Percentiles rank a stretch among this genome's conserved stretches.
These are phyloP conservation scores for Scotopteryx bipunctaria DNA, from an alignment of 2,888 invertebrate genomes.

Conservation along the genomic window DNA sequence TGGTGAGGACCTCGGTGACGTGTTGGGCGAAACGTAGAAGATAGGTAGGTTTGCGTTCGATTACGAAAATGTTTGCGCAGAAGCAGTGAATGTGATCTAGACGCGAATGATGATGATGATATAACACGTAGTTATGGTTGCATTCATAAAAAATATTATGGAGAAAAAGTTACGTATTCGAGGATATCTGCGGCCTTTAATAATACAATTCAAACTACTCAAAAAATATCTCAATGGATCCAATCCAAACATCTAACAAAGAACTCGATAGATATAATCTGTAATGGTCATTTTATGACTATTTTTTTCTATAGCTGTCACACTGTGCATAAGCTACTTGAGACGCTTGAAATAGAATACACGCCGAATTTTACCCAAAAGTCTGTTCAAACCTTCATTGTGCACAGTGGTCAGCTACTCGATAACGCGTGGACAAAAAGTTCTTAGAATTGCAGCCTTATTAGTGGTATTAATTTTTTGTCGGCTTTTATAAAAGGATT, in stretches of 20 bases:
- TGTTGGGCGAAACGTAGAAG: too few species aligned
- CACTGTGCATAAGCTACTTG: conserved; percentile 44
- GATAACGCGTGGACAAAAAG: conserved; percentile 43
- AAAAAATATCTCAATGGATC: conserved; percentile 28
- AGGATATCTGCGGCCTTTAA: too few species aligned
- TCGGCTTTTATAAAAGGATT: conserved; percentile 51
- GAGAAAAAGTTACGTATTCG: too few species aligned
- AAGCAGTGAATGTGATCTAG: too few species aligned
- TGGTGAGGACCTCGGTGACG: too few species aligned
- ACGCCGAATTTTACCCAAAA: conserved; percentile 40
- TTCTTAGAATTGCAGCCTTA: conserved; percentile 48
- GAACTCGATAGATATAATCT: conserved; percentile 26
- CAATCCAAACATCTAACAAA: conserved; percentile 28
- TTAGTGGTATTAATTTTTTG: conserved; percentile 46
- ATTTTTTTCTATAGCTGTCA: conserved; percentile 38
- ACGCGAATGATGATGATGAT: too few species aligned
- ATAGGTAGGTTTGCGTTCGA: too few species aligned
- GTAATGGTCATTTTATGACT: conserved; percentile 52
- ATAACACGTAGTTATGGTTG: too few species aligned
- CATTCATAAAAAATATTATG: too few species aligned
- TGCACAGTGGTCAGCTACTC: conserved; percentile 56
- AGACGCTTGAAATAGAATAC: conserved; percentile 52
- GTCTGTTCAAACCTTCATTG: conserved; percentile 35
- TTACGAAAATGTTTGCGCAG: too few species aligned
- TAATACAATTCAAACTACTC: too few species aligned